Percentiles rank a stretch among this genome's conserved stretches.
Conservation (phyloP, 2,888 invertebrate genomes). For the Aricia artaxerxes region DNA sequence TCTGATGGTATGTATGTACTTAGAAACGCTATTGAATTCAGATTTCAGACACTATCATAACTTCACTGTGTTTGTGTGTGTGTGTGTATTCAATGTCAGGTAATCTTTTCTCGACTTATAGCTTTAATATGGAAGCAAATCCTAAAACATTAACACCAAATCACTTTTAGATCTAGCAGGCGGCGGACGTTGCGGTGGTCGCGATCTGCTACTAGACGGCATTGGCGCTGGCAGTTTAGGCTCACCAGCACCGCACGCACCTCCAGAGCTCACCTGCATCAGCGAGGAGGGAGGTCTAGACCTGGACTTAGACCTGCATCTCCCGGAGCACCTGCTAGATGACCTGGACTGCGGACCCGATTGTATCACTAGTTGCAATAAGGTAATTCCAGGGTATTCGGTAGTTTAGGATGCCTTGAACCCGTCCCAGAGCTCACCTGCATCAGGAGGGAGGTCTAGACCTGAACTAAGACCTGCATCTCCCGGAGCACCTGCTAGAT, state of each 20-base stretch:
- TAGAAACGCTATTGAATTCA: too few species aligned
- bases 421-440: conserved; percentile 88
- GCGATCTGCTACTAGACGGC: conserved; percentile 67
- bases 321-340: conserved; percentile 86
- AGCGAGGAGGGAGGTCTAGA: conserved; percentile 92
- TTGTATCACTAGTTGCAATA: conserved; percentile 92
- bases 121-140: too few species aligned
- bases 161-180: conserved; percentile 62
- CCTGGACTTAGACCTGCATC: conserved; percentile 85
- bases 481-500: conserved; percentile 86
- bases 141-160: background rate
- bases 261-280: conserved; percentile 89
- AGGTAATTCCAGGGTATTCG: conserved; percentile 62
- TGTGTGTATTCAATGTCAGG: too few species aligned
- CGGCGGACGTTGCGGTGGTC: conserved; percentile 62
- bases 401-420: conserved; percentile 58
- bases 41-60: too few species aligned
- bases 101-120: too few species aligned
- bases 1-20: too few species aligned
- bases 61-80: too few species aligned
- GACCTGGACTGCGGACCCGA: conserved; percentile 90
- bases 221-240: conserved; percentile 71
- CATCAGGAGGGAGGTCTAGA: conserved; percentile 91
- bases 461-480: conserved; percentile 85
- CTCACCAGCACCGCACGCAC: conserved; percentile 76